These are phyloP conservation scores for Drosophila phalerata DNA, from an alignment of 2,888 invertebrate species.

Conservation along the genomic window DNA sequence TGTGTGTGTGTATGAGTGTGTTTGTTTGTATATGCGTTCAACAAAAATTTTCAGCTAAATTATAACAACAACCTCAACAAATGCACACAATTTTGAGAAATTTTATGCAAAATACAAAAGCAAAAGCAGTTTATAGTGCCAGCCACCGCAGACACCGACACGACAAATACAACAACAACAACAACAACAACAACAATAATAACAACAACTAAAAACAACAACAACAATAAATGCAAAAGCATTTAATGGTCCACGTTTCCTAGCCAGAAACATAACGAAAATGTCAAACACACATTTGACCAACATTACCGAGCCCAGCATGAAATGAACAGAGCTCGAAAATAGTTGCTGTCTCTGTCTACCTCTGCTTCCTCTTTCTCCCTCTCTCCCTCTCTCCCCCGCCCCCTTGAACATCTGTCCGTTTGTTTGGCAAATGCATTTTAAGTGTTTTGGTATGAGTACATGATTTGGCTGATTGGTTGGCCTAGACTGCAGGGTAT, in stretches of 20 bases:
- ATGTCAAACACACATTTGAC: conserved; percentile 80
- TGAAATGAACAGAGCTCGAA: conserved; percentile 54
- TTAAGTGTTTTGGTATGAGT: conserved; percentile 35
- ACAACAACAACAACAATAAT: conserved; percentile 31
- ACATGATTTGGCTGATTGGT: conserved; percentile 20
- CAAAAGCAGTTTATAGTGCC: conserved; percentile 54
- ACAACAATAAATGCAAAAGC: conserved; percentile 39
- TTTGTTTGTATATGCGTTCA: conserved; percentile 25
- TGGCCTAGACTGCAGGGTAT: neutral
- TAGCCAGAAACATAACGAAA: conserved; percentile 72
- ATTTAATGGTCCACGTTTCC: conserved; percentile 71
- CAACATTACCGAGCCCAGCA: conserved; percentile 59
- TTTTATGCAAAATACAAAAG: conserved; percentile 71
- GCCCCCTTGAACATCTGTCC: neutral
- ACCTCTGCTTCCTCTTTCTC: neutral
- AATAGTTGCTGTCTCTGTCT: conserved; percentile 26
- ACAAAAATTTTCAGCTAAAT: conserved; percentile 69
- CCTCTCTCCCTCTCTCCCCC: neutral
- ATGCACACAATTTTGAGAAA: conserved; percentile 69
- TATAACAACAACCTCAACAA: conserved; percentile 73
- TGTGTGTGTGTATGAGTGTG: conserved; percentile 1
- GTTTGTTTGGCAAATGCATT: conserved; percentile 38
- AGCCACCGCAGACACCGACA: conserved; percentile 37
- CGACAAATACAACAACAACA: conserved; percentile 31
- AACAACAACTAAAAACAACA: conserved; percentile 40